Conservation (phyloP, 1,140 invertebrate species). For the Cherax quadricarinatus region DNA sequence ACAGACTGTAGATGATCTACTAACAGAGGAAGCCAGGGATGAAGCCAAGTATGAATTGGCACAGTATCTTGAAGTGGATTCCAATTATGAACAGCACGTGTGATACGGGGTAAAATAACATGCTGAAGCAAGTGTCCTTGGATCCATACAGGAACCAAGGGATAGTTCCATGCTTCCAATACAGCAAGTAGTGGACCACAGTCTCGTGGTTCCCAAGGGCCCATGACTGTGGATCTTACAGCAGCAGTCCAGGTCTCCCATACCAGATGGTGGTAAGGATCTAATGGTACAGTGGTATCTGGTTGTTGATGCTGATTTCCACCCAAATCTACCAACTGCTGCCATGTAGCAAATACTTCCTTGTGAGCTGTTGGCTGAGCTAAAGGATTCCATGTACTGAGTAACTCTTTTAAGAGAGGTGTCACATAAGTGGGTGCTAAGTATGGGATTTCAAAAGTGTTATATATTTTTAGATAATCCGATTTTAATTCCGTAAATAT, state of each 20-base stretch:
- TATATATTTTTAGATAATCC: conserved; percentile 80
- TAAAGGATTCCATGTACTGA: conserved; percentile 87
- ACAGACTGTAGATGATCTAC: conserved; percentile 85
- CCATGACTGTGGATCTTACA: conserved; percentile 82
- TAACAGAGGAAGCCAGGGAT: conserved; percentile 94
- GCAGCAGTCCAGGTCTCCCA: conserved; percentile 95
- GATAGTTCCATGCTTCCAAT: conserved; percentile 87
- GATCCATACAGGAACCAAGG: conserved; percentile 89
- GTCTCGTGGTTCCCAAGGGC: conserved; percentile 85
- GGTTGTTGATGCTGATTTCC: conserved; percentile 45
- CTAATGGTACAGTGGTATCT: conserved; percentile 78
- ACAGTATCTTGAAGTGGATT: conserved; percentile 95
- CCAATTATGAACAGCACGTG: conserved; percentile 91
- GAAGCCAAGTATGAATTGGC: conserved; percentile 96
- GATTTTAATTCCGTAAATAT: conserved; percentile 85
- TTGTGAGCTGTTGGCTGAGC: conserved; percentile 78
- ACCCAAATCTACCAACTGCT: conserved; percentile 59
- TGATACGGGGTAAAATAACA: conserved; percentile 87
- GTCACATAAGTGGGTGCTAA: conserved; percentile 83
- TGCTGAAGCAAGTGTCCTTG: conserved; percentile 89
- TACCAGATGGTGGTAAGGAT: conserved; percentile 88
- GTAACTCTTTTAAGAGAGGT: conserved; percentile 83
- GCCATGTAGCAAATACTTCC: conserved; percentile 67
- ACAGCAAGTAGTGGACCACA: conserved; percentile 86
- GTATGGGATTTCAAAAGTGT: conserved; percentile 79